Conservation (phyloP, 2,113 vertebrate genomes). For the Callospermophilus lateralis region DNA sequence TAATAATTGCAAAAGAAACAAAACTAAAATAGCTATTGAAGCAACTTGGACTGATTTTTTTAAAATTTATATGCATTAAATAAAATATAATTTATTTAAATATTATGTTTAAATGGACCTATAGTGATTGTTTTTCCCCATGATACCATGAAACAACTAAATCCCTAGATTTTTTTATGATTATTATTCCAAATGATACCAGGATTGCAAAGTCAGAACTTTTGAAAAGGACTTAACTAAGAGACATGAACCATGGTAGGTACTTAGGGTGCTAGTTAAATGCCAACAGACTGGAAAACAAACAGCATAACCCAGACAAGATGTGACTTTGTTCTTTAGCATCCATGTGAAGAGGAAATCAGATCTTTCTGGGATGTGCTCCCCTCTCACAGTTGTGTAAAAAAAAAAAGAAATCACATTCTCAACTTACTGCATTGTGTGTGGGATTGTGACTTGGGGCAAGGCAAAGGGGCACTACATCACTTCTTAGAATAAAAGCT, state of each 20-base stretch:
- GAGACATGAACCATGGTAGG: slow-evolving; percentile 22
- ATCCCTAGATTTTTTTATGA: neutral
- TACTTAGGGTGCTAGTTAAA: slow-evolving; percentile 63
- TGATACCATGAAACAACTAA: slow-evolving; percentile 32
- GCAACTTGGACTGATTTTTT: neutral
- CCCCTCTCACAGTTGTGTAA: slow-evolving; percentile 48
- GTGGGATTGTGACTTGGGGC: neutral
- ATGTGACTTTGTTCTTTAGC: slow-evolving; percentile 68
- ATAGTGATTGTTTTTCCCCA: neutral
- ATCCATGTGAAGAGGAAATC: slow-evolving; percentile 65
- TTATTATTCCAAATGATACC: slow-evolving; percentile 60
- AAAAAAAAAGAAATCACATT: neutral
- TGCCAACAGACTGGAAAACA: slow-evolving; percentile 82
- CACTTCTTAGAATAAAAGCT: neutral
- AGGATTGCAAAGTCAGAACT: slow-evolving; percentile 65
- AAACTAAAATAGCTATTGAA: slow-evolving; percentile 13
- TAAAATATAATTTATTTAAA: neutral
- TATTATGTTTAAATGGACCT: neutral
- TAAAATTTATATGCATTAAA: neutral
- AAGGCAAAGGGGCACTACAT: neutral
- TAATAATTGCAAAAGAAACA: neutral
- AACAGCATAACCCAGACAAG: slow-evolving; percentile 74
- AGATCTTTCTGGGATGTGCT: slow-evolving; percentile 64
- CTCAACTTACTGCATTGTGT: neutral
- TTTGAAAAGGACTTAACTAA: slow-evolving; percentile 63